phyloP scores from a whole-genome alignment of 2,113 vertebrate species.

The Thryonomys swinderianus region DNA sequence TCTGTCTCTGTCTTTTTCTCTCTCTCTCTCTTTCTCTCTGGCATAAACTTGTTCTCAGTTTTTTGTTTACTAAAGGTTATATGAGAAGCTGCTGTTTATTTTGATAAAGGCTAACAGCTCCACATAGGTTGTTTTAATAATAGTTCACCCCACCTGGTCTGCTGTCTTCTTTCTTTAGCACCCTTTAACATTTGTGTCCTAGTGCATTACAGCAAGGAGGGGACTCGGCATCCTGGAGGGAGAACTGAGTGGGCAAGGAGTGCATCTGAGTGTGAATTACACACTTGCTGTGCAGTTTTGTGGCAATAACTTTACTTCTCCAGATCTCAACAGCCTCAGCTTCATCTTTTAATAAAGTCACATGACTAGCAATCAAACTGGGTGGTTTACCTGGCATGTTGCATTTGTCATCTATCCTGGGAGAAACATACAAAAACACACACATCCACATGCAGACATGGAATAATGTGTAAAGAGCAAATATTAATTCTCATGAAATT shows the following conservation, averaged over 20 bases:
- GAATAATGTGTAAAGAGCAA: neutral
- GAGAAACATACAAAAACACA: neutral
- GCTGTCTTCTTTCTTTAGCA: neutral
- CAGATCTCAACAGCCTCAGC: neutral
- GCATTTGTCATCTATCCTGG: neutral
- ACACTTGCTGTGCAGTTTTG: neutral
- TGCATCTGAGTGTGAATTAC: neutral
- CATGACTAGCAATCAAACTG: neutral
- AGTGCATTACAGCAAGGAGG: neutral
- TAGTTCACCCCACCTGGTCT: neutral
- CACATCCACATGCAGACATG: neutral
- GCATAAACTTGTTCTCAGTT: neutral
- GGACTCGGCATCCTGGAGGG: neutral
- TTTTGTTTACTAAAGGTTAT: slow-evolving; percentile 13
- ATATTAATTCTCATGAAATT: neutral
- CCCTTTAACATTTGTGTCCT: neutral
- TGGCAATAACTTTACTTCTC: neutral
- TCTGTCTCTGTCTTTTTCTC: neutral
- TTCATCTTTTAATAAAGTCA: neutral
- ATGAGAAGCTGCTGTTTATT: neutral
- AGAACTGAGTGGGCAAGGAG: neutral
- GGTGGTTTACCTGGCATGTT: neutral
- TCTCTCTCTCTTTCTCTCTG: neutral
- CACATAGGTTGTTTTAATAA: neutral
- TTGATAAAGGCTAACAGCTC: neutral